Evolutionary conservation across 2,113 vertebrate genomes (phyloP).

Genomic region (Leptodactylus fuscus): DNA sequence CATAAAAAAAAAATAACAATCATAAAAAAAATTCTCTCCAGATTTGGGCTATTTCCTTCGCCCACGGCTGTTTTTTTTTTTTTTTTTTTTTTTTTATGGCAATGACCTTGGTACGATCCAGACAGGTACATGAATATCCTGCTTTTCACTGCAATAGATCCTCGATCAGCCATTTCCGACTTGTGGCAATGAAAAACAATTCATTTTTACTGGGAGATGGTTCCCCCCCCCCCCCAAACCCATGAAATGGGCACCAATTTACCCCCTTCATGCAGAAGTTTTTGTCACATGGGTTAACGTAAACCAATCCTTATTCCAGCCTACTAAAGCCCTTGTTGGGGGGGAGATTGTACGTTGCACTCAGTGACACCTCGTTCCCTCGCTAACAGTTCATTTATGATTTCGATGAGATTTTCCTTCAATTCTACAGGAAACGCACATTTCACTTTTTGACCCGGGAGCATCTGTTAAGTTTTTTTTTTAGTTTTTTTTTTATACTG

Average conservation of each 20-base stretch:
- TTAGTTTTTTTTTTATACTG: conserved; percentile 69
- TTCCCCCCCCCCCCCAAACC: no score
- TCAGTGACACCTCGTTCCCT: conserved; percentile 70
- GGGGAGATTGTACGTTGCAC: background rate
- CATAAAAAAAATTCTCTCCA: no score
- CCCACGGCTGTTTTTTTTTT: no score
- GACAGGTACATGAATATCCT: background rate
- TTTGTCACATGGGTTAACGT: conserved; percentile 14
- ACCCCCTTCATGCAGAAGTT: conserved; percentile 8
- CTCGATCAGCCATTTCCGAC: background rate
- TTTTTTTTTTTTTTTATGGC: background rate
- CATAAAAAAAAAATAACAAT: no score
- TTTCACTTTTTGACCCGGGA: conserved; percentile 79
- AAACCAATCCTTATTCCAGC: background rate
- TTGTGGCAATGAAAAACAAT: conserved; percentile 21
- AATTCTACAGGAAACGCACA: conserved; percentile 75
- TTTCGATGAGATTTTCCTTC: conserved; percentile 72
- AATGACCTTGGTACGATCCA: conserved; percentile 2
- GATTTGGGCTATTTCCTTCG: no score
- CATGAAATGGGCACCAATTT: conserved; percentile 20
- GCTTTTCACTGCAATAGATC: background rate
- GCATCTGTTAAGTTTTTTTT: conserved; percentile 74
- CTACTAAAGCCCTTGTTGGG: background rate
- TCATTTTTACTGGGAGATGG: background rate
- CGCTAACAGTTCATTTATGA: conserved; percentile 75